Base-by-base conservation (phyloP, 2,888 invertebrate species). In the Parasteatoda lunata region DNA sequence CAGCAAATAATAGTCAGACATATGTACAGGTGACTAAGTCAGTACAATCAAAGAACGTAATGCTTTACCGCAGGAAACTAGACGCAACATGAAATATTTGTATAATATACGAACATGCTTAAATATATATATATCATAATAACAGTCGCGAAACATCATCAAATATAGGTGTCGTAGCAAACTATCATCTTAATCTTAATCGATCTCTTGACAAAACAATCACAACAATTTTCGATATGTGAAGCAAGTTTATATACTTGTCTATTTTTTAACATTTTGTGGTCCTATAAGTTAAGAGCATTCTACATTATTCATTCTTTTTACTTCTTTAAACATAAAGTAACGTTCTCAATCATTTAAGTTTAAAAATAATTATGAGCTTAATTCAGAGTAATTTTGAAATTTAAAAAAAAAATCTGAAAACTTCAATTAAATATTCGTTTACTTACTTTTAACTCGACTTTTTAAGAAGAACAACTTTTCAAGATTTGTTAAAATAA, bases 171-270 rank as follows among this genome's bases (percentile, higher is more conserved):
- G 47, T 71, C 54, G 65, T 84, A 77, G 72, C 71, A 84, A 84
- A 84, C 77, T 84, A 84, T 66, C 83, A n/a, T 66, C 48, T 30
- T 30, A 30, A 30, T 76, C 76, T 76, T 69, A 49, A 64, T 45
- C 83, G 59, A 71, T 70, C 77, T 84, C 71, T 54, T 52, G 45
- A 77, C 54, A 54, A 70, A 45, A 64, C 76, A 69, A 77, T 75
- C 82, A 69, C 77, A 84, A 84, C 83, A 84, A 77, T n/a, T 84
- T 70, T 65, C 70, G 83, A 84, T 84, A 84, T 84, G 83, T 84
- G 71, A 72, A 70, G 77, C 66, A 71, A 71, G 13, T 77, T 72
- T 73, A 80, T 80, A 72, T 73, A 80, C 66, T 80, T 79, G 79
- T 64, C 71, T 71, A 79, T 30, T 30, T 30, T n/a, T 30, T 30